A percentile compares a stretch with the other conserved stretches of the same genome.
phyloP scores from a whole-genome alignment of 2,888 invertebrate species.

The Harpalus rubripes region DNA sequence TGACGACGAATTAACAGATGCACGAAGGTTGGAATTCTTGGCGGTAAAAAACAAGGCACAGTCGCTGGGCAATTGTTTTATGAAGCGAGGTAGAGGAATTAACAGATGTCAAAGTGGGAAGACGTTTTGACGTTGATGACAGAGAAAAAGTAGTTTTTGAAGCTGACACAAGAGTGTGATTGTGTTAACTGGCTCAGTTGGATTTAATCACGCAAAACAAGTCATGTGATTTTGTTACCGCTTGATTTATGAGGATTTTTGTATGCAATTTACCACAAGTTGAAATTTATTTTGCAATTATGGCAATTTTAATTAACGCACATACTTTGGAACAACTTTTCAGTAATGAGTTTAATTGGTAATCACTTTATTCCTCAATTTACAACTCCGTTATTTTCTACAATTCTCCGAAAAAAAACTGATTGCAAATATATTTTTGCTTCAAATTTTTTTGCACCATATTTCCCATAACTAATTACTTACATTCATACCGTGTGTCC shows the following conservation, averaged over 20 bases:
- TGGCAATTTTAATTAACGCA: slow-evolving; percentile 1
- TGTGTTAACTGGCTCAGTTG: slow-evolving; percentile 27
- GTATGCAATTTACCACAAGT: slow-evolving; percentile 5
- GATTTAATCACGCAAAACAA: slow-evolving; percentile 45
- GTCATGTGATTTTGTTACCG: slow-evolving; percentile 37
- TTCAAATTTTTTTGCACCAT: too few relatives aligned
- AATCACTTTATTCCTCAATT: slow-evolving; percentile 21
- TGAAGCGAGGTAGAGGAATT: slow-evolving; percentile 39
- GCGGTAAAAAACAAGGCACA: slow-evolving; percentile 24
- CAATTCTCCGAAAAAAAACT: not conserved
- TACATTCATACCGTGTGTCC: too few relatives aligned
- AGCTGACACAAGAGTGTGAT: slow-evolving; percentile 3
- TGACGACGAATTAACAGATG: not conserved
- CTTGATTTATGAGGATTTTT: slow-evolving; percentile 46
- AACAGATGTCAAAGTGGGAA: slow-evolving; percentile 35
- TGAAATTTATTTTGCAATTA: slow-evolving; percentile 7
- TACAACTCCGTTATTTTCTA: not conserved
- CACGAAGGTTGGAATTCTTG: slow-evolving; percentile 45
- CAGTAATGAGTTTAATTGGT: slow-evolving; percentile 16
- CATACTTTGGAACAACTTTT: slow-evolving; percentile 4
- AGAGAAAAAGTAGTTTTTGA: slow-evolving; percentile 29
- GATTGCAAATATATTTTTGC: too few relatives aligned
- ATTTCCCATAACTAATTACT: too few relatives aligned
- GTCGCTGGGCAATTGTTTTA: slow-evolving; percentile 47
- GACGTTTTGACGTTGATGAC: slow-evolving; percentile 46